Conservation (phyloP, 2,888 invertebrate species). For the Athripsodes cinereus region DNA sequence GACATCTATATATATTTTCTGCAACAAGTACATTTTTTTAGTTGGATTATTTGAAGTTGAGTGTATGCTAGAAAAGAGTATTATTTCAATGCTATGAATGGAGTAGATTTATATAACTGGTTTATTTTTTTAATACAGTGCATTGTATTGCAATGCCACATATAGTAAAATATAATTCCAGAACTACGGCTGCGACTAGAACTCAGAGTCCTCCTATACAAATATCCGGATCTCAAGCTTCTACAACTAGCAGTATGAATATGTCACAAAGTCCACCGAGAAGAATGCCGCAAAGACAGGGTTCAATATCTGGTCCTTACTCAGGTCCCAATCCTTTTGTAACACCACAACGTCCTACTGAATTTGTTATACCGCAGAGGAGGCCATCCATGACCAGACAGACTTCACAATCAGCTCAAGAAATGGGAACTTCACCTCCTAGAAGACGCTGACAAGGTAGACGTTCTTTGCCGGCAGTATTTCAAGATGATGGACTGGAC, state of each 20-base stretch:
- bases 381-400: constrained; percentile 22
- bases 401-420: constrained; percentile 25
- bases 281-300: constrained; percentile 33
- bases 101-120: no score
- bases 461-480: constrained; percentile 20
- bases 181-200: no score
- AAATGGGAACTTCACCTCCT: constrained; percentile 20
- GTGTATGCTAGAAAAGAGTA: no score
- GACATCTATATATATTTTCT: no score
- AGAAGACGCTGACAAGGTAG: constrained; percentile 26
- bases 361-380: constrained; percentile 48
- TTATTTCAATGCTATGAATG: no score
- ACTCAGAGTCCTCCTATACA: constrained; percentile 12
- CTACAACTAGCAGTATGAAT: constrained; percentile 9
- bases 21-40: no score
- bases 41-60: no score
- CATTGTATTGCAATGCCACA: no score
- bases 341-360: constrained; percentile 37
- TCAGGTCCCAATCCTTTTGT: constrained; percentile 41
- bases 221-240: constrained; percentile 17
- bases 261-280: constrained; percentile 24
- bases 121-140: no score
- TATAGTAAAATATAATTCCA: no score
- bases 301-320: constrained; percentile 38
- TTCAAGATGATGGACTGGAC: constrained; percentile 20